phyloP scores from a whole-genome alignment of 1,140 invertebrate species.

The Uloborus diversus region DNA sequence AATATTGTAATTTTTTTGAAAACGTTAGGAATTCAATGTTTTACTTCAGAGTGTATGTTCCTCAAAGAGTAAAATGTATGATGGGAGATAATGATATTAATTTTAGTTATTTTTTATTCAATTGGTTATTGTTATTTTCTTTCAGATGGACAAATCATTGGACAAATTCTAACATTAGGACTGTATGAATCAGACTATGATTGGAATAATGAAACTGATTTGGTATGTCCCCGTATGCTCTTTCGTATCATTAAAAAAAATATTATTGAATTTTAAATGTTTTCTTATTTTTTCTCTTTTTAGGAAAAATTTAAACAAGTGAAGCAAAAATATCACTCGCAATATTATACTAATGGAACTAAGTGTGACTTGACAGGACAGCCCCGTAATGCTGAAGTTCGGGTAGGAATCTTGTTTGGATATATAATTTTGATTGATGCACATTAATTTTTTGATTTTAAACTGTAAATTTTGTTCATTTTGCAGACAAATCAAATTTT shows the following conservation, averaged over 20 bases:
- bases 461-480: background rate
- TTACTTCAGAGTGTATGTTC: too few relatives aligned
- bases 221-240: slow-evolving; percentile 8
- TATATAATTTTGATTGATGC: background rate
- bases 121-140: slow-evolving; percentile 54
- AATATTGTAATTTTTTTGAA: too few relatives aligned
- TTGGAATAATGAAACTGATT: slow-evolving; percentile 65
- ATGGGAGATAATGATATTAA: too few relatives aligned
- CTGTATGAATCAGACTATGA: slow-evolving; percentile 68
- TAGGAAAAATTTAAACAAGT: slow-evolving; percentile 47
- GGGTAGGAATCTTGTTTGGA: slow-evolving; percentile 62
- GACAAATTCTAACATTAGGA: slow-evolving; percentile 67
- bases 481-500: background rate
- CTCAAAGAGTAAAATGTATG: too few relatives aligned
- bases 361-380: slow-evolving; percentile 68
- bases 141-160: slow-evolving; percentile 66
- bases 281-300: background rate
- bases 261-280: background rate
- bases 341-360: slow-evolving; percentile 68
- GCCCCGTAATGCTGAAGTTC: slow-evolving; percentile 66
- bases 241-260: background rate
- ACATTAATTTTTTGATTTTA: background rate
- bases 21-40: too few relatives aligned
- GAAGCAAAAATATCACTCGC: slow-evolving; percentile 66
- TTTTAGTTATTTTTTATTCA: slow-evolving; percentile 3